Percentiles rank a stretch among this genome's conserved stretches.
These are phyloP conservation scores for Bos taurus DNA, from an alignment of 2,113 vertebrate genomes.

Conservation along the genomic window DNA sequence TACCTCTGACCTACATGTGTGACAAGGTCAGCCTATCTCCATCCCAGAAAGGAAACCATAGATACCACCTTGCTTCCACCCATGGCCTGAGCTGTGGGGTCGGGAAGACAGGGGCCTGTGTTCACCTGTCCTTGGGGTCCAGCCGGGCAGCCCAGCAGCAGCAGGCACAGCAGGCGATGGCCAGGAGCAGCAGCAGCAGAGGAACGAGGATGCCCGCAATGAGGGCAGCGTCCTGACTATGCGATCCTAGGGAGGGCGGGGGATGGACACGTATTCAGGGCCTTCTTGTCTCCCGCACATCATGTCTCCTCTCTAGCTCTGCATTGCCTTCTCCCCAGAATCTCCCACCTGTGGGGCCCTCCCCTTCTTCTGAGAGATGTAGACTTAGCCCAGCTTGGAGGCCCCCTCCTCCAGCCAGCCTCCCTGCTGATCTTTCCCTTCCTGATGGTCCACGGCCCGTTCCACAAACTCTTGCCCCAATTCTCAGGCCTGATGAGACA, in stretches of 20 bases:
- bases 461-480: not conserved
- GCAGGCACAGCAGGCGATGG: constrained; percentile 78
- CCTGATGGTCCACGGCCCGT: not conserved
- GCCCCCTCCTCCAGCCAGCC: not conserved
- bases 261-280: accelerated
- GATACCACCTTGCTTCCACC: not conserved
- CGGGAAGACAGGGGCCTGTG: not conserved
- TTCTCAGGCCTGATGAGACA: not conserved
- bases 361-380: not conserved
- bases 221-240: constrained; percentile 71
- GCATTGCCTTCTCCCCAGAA: not conserved
- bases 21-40: not conserved
- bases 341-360: not conserved
- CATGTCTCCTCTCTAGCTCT: not conserved
- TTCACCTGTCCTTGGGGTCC: constrained; percentile 87
- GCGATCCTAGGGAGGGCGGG: constrained; percentile 64
- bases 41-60: not conserved
- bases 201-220: constrained; percentile 83
- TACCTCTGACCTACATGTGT: not conserved
- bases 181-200: constrained; percentile 83
- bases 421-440: not conserved
- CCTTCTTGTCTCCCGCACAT: not conserved
- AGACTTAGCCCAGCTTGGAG: not conserved
- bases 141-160: constrained; percentile 78
- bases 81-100: not conserved